Evolutionary conservation across 2,797 vertebrate species (phyloP).

Genomic region (Triplophysa bombifrons): DNA sequence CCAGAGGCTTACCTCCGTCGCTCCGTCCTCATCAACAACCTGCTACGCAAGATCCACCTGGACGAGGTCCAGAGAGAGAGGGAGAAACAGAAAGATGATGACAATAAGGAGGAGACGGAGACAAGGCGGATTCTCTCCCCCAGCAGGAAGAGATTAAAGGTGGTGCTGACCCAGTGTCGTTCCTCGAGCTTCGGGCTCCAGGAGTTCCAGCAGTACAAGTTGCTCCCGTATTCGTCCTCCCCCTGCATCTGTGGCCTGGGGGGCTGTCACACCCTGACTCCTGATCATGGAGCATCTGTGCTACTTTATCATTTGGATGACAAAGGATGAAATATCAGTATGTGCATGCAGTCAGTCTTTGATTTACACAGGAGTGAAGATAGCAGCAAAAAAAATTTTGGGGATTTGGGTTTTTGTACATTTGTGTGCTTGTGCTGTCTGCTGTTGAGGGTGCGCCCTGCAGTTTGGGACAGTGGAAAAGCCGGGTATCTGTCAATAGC

Average conservation of each 20-base stretch:
- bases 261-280: conserved; percentile 77
- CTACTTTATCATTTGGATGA: conserved; percentile 91
- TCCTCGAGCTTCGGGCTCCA: conserved; percentile 84
- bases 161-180: conserved; percentile 90
- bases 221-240: conserved; percentile 86
- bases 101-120: conserved; percentile 84
- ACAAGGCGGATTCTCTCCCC: not conserved
- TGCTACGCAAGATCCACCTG: conserved; percentile 91
- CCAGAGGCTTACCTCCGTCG: conserved; percentile 92
- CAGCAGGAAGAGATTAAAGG: conserved; percentile 88
- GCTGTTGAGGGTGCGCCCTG: conserved; percentile 25
- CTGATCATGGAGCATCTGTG: conserved; percentile 83
- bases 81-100: conserved; percentile 81
- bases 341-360: not conserved
- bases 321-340: conserved; percentile 69
- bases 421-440: conserved; percentile 20
- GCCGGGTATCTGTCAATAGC: conserved; percentile 49
- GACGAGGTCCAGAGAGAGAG: conserved; percentile 81
- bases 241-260: conserved; percentile 82
- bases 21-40: conserved; percentile 98
- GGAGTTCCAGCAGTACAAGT: conserved; percentile 86
- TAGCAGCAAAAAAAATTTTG: not conserved
- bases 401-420: conserved; percentile 17
- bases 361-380: conserved; percentile 20
- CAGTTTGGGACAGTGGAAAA: conserved; percentile 20